phyloP scores from a whole-genome alignment of 2,888 invertebrate species.

The Lasioglossum zephyrum region DNA sequence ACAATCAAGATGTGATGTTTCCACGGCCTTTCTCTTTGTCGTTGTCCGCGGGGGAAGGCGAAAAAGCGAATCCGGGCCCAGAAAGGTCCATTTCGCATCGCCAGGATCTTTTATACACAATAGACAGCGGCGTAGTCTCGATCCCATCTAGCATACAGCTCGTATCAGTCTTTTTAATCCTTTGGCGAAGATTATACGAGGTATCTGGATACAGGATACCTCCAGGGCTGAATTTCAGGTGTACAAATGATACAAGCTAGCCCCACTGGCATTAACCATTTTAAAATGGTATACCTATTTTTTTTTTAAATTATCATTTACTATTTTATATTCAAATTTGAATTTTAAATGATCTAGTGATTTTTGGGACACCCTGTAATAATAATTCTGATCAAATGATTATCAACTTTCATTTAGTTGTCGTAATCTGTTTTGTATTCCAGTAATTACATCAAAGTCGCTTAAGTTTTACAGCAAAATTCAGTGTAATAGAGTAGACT shows the following conservation, averaged over 20 bases:
- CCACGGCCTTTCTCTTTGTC: constrained; percentile 54
- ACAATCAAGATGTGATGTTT: constrained; percentile 75
- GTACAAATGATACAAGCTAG: not conserved
- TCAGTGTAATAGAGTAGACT: not conserved
- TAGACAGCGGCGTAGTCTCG: constrained; percentile 50
- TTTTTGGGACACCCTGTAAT: not conserved
- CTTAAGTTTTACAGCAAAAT: not conserved
- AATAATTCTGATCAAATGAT: not conserved
- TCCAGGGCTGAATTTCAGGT: not conserved
- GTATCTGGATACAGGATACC: not conserved
- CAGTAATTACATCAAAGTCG: too few relatives aligned
- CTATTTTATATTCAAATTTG: not conserved
- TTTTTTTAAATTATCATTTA: not conserved
- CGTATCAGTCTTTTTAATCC: not conserved
- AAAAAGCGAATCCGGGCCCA: constrained; percentile 43
- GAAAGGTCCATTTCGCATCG: constrained; percentile 37
- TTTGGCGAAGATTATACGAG: not conserved
- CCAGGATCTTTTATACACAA: constrained; percentile 23
- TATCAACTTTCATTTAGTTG: not conserved
- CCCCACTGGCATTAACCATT: not conserved
- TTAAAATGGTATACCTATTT: not conserved
- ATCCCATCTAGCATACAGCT: not conserved
- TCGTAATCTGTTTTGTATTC: too few relatives aligned
- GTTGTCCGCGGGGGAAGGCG: constrained; percentile 23
- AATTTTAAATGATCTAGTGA: not conserved